Conservation (phyloP, 2,797 vertebrate species). For the Macropus fuliginosus region DNA sequence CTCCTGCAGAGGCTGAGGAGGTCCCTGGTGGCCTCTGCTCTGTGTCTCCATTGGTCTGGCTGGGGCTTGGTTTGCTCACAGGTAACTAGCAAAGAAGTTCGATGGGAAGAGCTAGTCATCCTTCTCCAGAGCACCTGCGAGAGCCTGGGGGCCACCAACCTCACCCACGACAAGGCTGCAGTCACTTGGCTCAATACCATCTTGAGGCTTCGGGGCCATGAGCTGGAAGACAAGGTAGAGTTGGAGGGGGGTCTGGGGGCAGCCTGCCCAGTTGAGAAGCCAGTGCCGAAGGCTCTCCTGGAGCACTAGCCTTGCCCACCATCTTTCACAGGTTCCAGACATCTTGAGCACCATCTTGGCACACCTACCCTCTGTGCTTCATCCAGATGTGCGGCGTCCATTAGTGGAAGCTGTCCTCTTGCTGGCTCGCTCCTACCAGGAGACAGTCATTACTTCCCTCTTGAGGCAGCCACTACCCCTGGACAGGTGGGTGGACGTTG, state of each 20-base stretch:
- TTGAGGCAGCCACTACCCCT: slow-evolving; percentile 74
- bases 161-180: slow-evolving; percentile 62
- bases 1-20: background rate
- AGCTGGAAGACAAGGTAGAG: slow-evolving; percentile 76
- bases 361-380: slow-evolving; percentile 51
- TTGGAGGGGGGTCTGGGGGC: fast-evolving
- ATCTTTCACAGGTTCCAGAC: slow-evolving; percentile 64
- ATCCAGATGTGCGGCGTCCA: slow-evolving; percentile 32
- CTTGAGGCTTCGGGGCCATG: slow-evolving; percentile 69
- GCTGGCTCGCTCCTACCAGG: slow-evolving; percentile 64
- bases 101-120: slow-evolving; percentile 66
- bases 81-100: slow-evolving; percentile 67
- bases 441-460: slow-evolving; percentile 39
- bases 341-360: slow-evolving; percentile 70
- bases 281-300: background rate
- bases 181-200: slow-evolving; percentile 72
- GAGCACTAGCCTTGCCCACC: background rate
- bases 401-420: slow-evolving; percentile 66
- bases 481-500: slow-evolving; percentile 68
- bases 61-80: background rate
- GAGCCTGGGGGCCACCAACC: slow-evolving; percentile 67
- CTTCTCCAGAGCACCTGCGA: slow-evolving; percentile 77
- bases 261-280: fast-evolving
- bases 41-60: background rate
- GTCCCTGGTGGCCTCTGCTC: fast-evolving